Percentiles rank a stretch among this genome's conserved stretches.
Evolutionary conservation across 2,888 invertebrate species (phyloP).

Genomic region (Melanotus villosus): DNA sequence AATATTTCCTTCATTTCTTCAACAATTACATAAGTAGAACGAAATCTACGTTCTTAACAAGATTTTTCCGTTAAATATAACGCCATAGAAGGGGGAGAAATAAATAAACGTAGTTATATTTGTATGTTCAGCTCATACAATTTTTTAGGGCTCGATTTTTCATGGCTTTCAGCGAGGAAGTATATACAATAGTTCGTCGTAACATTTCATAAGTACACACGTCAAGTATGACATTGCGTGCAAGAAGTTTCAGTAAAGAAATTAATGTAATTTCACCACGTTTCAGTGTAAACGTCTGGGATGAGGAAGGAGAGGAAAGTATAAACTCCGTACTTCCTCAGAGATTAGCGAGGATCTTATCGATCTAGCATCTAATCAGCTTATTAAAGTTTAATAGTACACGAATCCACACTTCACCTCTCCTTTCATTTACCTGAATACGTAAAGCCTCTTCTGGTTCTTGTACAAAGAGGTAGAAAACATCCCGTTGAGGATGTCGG

Average conservation of each 20-base stretch:
- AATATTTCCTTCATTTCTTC: no score
- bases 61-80: no score
- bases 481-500: slow-evolving; percentile 20
- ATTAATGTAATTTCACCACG: slow-evolving; percentile 17
- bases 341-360: slow-evolving; percentile 49
- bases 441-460: slow-evolving; percentile 15
- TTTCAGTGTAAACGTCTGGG: slow-evolving; percentile 12
- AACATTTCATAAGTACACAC: background rate
- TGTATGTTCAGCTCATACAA: no score
- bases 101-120: no score
- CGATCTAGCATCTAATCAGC: slow-evolving; percentile 51
- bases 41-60: no score
- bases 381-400: slow-evolving; percentile 51
- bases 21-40: no score
- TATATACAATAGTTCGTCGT: no score
- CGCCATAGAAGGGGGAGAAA: no score
- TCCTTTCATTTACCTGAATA: slow-evolving; percentile 37
- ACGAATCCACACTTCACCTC: slow-evolving; percentile 46
- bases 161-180: no score
- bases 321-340: slow-evolving; percentile 36
- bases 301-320: slow-evolving; percentile 7
- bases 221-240: background rate
- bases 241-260: background rate
- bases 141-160: no score
- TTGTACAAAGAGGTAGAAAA: slow-evolving; percentile 25